Conservation (phyloP, 2,797 vertebrate genomes). For the Pantherophis vulpinus region DNA sequence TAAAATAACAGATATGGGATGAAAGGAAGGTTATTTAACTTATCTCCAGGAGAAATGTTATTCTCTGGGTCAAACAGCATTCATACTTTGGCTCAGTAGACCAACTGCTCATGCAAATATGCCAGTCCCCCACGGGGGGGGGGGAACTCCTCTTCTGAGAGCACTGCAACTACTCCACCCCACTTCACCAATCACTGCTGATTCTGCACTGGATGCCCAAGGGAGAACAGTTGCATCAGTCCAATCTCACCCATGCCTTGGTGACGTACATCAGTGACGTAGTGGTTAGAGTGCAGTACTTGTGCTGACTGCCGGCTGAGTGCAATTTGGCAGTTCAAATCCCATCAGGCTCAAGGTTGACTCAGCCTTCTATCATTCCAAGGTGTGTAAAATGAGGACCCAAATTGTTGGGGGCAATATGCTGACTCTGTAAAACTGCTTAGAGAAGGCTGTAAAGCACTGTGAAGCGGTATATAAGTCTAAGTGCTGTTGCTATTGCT, state of each 20-base stretch:
- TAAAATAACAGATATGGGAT: not conserved
- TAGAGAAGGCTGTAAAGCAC: too few relatives aligned
- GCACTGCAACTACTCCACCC: not conserved
- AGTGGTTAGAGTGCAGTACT: too few relatives aligned
- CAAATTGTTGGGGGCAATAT: too few relatives aligned
- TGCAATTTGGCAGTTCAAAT: too few relatives aligned
- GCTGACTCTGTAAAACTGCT: too few relatives aligned
- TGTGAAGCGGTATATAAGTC: too few relatives aligned
- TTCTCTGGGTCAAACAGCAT: not conserved
- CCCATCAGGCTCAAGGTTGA: too few relatives aligned
- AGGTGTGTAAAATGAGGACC: too few relatives aligned
- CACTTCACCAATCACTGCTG: not conserved
- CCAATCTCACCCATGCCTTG: not conserved
- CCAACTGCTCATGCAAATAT: not conserved
- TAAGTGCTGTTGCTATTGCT: too few relatives aligned
- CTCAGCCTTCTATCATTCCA: too few relatives aligned
- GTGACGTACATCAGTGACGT: not conserved
- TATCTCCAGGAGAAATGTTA: not conserved
- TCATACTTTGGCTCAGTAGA: not conserved
- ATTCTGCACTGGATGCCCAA: not conserved
- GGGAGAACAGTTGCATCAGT: not conserved
- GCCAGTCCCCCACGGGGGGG: not conserved
- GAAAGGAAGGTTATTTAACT: not conserved
- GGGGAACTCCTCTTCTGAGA: not conserved
- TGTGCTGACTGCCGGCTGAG: too few relatives aligned